These are phyloP conservation scores for Cyphomyrmex costatus DNA, from an alignment of 1,140 invertebrate species.

Conservation along the genomic window DNA sequence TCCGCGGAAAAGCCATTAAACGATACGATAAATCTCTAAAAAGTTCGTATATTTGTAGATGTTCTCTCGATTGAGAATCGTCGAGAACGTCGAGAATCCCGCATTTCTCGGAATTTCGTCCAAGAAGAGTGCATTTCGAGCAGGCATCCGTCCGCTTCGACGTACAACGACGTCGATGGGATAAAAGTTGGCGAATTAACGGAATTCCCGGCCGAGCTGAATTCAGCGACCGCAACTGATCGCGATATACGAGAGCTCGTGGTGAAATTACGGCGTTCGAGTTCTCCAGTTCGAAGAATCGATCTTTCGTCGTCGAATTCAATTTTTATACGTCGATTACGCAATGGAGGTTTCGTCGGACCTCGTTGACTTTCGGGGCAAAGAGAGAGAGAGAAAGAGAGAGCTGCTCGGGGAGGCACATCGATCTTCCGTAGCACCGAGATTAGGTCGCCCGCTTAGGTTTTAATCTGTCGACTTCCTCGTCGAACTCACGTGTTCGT, in stretches of 20 bases:
- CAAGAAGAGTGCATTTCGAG: conserved; percentile 27
- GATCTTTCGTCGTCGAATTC: conserved; percentile 33
- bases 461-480: conserved; percentile 62
- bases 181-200: conserved; percentile 11
- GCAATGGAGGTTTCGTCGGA: conserved; percentile 35
- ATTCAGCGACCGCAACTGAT: conserved; percentile 13
- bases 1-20: conserved; percentile 42
- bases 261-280: background rate
- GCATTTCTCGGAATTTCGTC: conserved; percentile 21
- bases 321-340: conserved; percentile 46
- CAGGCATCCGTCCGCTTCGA: background rate
- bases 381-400: background rate
- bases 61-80: conserved; percentile 2
- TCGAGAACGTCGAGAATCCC: background rate
- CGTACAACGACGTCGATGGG: background rate
- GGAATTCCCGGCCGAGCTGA: background rate
- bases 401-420: conserved; percentile 11
- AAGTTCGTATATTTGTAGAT: conserved; percentile 36
- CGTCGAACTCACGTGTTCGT: conserved; percentile 43
- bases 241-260: background rate
- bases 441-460: conserved; percentile 52
- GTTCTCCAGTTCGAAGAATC: background rate
- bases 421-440: conserved; percentile 51
- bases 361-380: background rate
- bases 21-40: conserved; percentile 42